phyloP scores from a whole-genome alignment of 2,113 vertebrate species.

The Salminus brasiliensis region DNA sequence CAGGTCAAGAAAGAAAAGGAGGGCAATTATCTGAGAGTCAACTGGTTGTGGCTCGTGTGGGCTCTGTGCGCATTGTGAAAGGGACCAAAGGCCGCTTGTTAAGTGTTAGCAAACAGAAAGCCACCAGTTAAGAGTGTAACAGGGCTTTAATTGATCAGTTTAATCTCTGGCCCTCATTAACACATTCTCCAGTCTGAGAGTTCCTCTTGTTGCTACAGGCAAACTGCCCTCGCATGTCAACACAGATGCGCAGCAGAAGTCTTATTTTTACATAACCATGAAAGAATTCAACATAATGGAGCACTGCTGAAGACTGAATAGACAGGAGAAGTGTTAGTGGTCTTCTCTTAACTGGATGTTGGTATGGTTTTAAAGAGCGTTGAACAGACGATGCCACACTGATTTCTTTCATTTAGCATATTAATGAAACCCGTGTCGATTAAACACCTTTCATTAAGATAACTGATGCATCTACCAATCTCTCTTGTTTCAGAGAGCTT shows the following conservation, averaged over 20 bases:
- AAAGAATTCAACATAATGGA: conserved; percentile 25
- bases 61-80: conserved; percentile 66
- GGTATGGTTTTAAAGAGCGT: neutral
- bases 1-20: conserved; percentile 56
- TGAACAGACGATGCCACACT: neutral
- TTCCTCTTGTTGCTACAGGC: conserved; percentile 74
- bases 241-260: conserved; percentile 40
- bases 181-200: conserved; percentile 78
- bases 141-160: conserved; percentile 72
- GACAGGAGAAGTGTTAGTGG: neutral
- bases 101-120: conserved; percentile 63
- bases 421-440: neutral
- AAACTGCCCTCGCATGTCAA: conserved; percentile 69
- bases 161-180: conserved; percentile 75
- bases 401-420: neutral
- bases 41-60: conserved; percentile 59
- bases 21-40: conserved; percentile 77
- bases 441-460: too few relatives aligned
- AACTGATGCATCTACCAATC: too few relatives aligned
- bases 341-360: conserved; percentile 8
- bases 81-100: conserved; percentile 70
- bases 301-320: neutral
- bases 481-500: too few relatives aligned
- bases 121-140: conserved; percentile 66
- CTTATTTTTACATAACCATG: conserved; percentile 58